phyloP scores from a whole-genome alignment of 2,113 vertebrate species.

The Willisornis vidua region DNA sequence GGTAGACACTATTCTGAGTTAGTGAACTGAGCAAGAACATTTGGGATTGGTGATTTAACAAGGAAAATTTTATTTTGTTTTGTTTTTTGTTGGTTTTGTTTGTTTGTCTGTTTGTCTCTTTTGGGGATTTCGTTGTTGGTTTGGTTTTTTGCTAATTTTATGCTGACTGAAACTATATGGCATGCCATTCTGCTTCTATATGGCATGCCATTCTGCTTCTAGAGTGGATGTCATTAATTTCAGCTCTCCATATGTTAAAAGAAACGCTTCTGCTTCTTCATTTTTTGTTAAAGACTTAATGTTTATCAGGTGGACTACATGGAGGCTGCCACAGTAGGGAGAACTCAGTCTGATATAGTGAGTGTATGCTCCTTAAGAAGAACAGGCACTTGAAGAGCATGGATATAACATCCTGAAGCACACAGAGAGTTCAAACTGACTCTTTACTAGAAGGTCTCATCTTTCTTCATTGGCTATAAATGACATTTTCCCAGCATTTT shows the following conservation, averaged over 20 bases:
- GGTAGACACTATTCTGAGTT: not conserved
- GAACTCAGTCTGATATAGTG: not conserved
- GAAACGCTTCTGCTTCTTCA: not conserved
- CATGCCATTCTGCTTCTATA: not conserved
- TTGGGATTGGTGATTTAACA: not conserved
- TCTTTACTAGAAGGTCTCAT: not conserved
- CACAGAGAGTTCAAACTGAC: not conserved
- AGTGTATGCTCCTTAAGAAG: not conserved
- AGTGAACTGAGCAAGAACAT: not conserved
- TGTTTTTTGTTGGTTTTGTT: not conserved
- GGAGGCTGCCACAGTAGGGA: not conserved
- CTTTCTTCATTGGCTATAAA: not conserved
- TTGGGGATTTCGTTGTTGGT: not conserved
- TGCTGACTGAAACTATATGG: not conserved
- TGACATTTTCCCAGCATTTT: not conserved
- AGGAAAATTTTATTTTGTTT: too few relatives aligned
- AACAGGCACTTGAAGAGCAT: not conserved
- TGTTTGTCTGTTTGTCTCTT: not conserved
- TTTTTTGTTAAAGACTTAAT: not conserved
- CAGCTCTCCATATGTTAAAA: not conserved
- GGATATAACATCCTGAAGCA: not conserved
- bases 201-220: not conserved
- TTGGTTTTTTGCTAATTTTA: not conserved
- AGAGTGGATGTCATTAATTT: not conserved
- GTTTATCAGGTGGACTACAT: not conserved